These are phyloP conservation scores for Coregonus sp. DNA, from an alignment of 2,797 vertebrate species.

Conservation along the genomic window DNA sequence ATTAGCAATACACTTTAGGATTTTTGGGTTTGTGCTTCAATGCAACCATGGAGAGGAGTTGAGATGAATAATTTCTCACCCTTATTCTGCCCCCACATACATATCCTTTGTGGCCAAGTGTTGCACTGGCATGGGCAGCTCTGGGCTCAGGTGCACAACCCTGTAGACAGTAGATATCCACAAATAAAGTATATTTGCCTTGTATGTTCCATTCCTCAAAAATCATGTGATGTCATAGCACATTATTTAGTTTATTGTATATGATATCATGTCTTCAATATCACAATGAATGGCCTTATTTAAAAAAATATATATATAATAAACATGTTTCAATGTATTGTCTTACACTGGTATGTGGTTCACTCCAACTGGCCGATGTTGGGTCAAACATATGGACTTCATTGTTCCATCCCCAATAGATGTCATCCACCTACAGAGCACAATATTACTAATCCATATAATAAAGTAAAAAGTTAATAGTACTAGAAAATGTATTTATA, in stretches of 20 bases:
- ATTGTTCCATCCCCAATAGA: slow-evolving; percentile 96
- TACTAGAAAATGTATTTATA: neutral
- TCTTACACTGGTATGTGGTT: slow-evolving; percentile 82
- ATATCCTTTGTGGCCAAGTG: slow-evolving; percentile 84
- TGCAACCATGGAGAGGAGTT: neutral
- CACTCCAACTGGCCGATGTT: slow-evolving; percentile 79
- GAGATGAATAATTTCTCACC: slow-evolving; percentile 73
- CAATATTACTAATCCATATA: neutral
- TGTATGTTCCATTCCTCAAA: neutral
- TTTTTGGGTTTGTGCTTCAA: neutral
- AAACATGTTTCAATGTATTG: slow-evolving; percentile 49
- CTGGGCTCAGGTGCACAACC: slow-evolving; percentile 85
- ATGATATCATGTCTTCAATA: neutral
- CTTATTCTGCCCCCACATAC: slow-evolving; percentile 91
- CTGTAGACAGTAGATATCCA: slow-evolving; percentile 65
- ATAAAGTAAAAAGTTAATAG: slow-evolving; percentile 36
- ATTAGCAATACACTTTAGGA: too few relatives aligned
- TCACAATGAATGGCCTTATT: too few relatives aligned
- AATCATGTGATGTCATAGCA: neutral
- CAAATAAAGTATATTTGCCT: neutral
- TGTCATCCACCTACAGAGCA: slow-evolving; percentile 78
- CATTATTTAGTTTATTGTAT: slow-evolving; percentile 60
- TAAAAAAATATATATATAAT: too few relatives aligned
- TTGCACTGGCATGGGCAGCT: slow-evolving; percentile 87
- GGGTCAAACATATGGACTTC: slow-evolving; percentile 93